These are phyloP conservation scores for Pogonomyrmex californicus DNA, from an alignment of 1,140 invertebrate species.

Conservation along the genomic window DNA sequence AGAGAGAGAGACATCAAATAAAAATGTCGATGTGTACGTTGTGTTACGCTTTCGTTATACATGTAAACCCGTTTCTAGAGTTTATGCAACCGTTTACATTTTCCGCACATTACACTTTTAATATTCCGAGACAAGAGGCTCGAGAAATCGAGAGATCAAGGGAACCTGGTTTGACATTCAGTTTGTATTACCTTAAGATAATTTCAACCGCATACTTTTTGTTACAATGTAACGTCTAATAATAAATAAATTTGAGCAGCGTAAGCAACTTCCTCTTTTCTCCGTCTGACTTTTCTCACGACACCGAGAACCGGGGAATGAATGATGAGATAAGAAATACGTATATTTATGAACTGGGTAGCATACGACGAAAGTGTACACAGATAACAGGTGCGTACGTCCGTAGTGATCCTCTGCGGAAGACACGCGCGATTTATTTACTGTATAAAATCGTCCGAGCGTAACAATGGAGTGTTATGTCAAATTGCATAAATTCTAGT, in stretches of 20 bases:
- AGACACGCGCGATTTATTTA: constrained; percentile 16
- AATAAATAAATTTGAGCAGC: constrained; percentile 6
- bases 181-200: constrained; percentile 16
- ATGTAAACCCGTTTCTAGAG: constrained; percentile 19
- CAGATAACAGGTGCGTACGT: constrained; percentile 39
- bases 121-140: neutral
- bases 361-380: constrained; percentile 54
- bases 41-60: constrained; percentile 60
- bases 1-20: constrained; percentile 17
- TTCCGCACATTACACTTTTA: neutral
- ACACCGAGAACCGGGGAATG: neutral
- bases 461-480: constrained; percentile 22
- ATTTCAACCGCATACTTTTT: constrained; percentile 22
- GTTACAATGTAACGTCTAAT: constrained; percentile 1
- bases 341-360: constrained; percentile 12
- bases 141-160: constrained; percentile 14
- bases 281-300: neutral
- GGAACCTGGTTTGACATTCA: neutral
- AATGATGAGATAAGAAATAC: neutral
- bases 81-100: constrained; percentile 6
- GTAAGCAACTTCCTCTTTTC: neutral
- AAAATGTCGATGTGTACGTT: constrained; percentile 6
- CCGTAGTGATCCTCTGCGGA: neutral
- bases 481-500: constrained; percentile 57
- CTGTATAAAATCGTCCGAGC: constrained; percentile 21